phyloP scores from a whole-genome alignment of 2,113 vertebrate genomes.

The Pelodiscus sinensis region DNA sequence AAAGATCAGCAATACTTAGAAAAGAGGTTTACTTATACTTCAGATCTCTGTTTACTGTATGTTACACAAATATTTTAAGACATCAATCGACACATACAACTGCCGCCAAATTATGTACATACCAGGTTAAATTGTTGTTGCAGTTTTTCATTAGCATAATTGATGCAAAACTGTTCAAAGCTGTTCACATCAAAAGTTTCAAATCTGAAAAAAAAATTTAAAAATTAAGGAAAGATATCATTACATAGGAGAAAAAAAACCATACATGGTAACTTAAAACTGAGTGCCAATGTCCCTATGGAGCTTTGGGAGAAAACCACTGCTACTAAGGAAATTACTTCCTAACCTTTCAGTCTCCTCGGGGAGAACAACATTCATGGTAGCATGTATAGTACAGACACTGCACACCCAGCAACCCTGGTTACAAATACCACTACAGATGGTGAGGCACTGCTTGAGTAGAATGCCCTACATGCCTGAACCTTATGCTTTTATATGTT shows the following conservation, averaged over 20 bases:
- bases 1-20: neutral
- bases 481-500: neutral
- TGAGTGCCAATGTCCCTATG: neutral
- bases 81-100: neutral
- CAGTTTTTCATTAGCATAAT: slow-evolving; percentile 98
- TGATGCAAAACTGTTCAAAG: slow-evolving; percentile 99
- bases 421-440: neutral
- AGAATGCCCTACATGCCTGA: neutral
- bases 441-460: neutral
- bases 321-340: neutral
- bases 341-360: neutral
- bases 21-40: neutral
- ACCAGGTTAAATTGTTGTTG: slow-evolving; percentile 99
- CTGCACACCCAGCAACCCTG: neutral
- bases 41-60: neutral
- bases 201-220: slow-evolving; percentile 84
- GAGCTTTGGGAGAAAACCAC: neutral
- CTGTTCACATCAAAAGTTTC: slow-evolving; percentile 98
- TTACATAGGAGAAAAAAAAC: neutral
- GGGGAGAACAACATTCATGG: too few relatives aligned
- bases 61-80: neutral
- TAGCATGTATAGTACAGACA: neutral
- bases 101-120: slow-evolving; percentile 49
- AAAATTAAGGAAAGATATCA: slow-evolving; percentile 22
- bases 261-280: neutral